phyloP scores from a whole-genome alignment of 2,113 vertebrate genomes.

The Mus musculus region DNA sequence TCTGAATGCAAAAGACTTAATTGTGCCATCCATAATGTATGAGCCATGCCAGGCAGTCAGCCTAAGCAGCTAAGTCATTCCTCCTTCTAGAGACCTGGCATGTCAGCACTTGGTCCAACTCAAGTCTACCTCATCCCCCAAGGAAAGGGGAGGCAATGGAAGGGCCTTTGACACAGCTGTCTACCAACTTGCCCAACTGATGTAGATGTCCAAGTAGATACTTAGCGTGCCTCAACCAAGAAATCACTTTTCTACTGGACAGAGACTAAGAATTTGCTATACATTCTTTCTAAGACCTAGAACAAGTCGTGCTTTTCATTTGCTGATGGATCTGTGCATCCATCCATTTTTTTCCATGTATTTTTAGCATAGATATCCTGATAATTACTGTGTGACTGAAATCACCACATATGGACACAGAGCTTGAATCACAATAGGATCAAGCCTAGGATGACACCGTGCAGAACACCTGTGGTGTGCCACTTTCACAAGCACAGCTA shows the following conservation, averaged over 20 bases:
- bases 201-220: neutral
- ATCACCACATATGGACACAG: neutral
- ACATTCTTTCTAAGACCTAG: conserved; percentile 1
- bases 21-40: conserved; percentile 12
- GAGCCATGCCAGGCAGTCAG: neutral
- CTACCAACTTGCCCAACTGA: neutral
- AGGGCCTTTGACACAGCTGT: neutral
- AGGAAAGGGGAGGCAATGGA: neutral
- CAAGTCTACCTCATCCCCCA: neutral
- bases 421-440: neutral
- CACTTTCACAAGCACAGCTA: neutral
- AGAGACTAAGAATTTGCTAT: conserved; percentile 12
- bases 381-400: neutral
- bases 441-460: neutral
- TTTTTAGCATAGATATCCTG: neutral
- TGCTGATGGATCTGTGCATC: neutral
- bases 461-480: neutral
- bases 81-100: neutral
- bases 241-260: conserved; percentile 2
- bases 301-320: conserved; percentile 44
- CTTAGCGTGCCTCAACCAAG: neutral
- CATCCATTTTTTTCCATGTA: neutral
- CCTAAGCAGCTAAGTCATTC: neutral
- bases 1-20: conserved; percentile 40
- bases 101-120: neutral